Percentiles rank a stretch among this genome's conserved stretches.
phyloP scores from a whole-genome alignment of 1,140 invertebrate genomes.

The Heliothis virescens region DNA sequence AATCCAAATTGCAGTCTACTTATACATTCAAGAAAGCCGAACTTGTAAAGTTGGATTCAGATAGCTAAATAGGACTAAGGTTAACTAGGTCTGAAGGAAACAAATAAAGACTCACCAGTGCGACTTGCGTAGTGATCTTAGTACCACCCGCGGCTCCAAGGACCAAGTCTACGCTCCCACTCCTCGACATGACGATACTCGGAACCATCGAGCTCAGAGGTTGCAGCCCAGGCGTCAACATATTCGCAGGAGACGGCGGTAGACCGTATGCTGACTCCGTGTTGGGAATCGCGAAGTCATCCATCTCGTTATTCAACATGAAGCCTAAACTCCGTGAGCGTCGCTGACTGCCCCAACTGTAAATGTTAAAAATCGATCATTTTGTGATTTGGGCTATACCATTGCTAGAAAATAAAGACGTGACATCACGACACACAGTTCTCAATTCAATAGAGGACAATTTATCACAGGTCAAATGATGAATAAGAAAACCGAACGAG shows the following conservation, averaged over 20 bases:
- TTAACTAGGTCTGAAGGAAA: background rate
- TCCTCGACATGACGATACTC: conserved; percentile 90
- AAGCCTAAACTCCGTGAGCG: conserved; percentile 93
- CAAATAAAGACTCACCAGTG: conserved; percentile 86
- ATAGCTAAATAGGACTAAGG: too few species aligned
- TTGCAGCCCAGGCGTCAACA: conserved; percentile 91
- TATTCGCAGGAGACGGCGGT: conserved; percentile 93
- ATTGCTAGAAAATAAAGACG: background rate
- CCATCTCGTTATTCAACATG: conserved; percentile 98
- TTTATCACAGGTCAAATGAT: background rate
- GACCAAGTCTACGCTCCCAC: conserved; percentile 89
- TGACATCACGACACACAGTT: too few species aligned
- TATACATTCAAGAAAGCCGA: too few species aligned
- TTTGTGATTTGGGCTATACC: background rate
- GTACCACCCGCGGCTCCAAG: conserved; percentile 96
- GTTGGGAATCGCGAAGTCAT: conserved; percentile 96
- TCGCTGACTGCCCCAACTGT: conserved; percentile 91
- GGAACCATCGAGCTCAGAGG: conserved; percentile 97
- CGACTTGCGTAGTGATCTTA: conserved; percentile 94
- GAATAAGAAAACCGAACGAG: background rate
- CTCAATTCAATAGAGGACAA: background rate
- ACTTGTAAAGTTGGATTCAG: too few species aligned
- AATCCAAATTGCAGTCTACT: too few species aligned
- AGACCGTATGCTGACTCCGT: conserved; percentile 92
- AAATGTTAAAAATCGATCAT: conserved; percentile 30